Base-by-base conservation (phyloP, 2,113 vertebrate genomes). In the Poeciliopsis prolifica region DNA sequence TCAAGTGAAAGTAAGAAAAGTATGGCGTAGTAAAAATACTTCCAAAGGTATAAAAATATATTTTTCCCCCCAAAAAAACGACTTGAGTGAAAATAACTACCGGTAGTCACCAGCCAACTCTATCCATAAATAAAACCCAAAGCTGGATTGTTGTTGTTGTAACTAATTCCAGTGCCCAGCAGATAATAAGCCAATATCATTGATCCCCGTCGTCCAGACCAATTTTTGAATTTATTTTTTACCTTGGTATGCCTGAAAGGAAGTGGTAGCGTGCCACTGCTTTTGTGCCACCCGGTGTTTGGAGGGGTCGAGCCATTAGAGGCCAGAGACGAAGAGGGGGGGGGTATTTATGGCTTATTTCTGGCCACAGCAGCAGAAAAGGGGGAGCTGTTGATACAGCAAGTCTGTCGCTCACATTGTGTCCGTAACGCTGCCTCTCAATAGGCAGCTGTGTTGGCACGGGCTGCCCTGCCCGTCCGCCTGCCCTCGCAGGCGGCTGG, bases 281-380 rank as follows among this genome's bases (percentile, higher is more conserved):
- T 71, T 85, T 75, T 3, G 70, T 78, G 85, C 86, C 86, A 86
- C 89, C 90, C 82, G 88, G 78, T 86, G 90, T 85, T 86, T 79
- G 86, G 71, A 87, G 87, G 85, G 86, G 82, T 82, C 79, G 86
- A 87, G 84, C 86, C 86, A 85, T 84, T 88, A 79, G 90, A 90
- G 84, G 86, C 68, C 74, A 61, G 84, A 70, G 79, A 70, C 65
- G 48, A 58, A 37, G 35, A 22, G 82, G 83, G 78, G 87, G 86
- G 54, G 54, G 90, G 93, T 96, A 96, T 97, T 96, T 97, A 97
- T 96, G 95, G 90, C 92, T 83, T 6, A 77, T 91, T 93, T 95
- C 91, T 95, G 95, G 92, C 91, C 95, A 95, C 94, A 90, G 74
- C 95, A 96, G 96, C 96, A 96, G 93, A 95, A 95, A 93, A 90